Evolutionary conservation across 1,140 invertebrate species (phyloP), one percentile per base, ranked within the genome.

Genomic region (Phortica variegata): DNA sequence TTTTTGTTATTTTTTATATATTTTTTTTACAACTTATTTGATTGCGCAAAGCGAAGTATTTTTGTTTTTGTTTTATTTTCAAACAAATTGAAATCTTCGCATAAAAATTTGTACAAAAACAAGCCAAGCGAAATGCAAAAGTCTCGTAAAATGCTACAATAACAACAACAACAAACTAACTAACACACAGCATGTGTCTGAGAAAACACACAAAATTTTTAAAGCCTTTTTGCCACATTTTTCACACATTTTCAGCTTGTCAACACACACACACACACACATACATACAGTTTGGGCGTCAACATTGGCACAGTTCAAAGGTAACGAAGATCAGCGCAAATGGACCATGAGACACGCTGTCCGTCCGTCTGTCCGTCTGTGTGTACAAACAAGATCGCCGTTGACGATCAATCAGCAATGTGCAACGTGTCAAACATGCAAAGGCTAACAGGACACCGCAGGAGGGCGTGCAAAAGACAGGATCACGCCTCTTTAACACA

Each of bases 401-500:
- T 60, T 63, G 68, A 68, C 68, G 63, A 68, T 68, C 63, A 68
- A 68, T 68, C 63, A 68, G 56, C 26, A 46, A 46, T 21, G 42
- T 57, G 55, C 57, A 54, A 47, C 53, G 46, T 52, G 55, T 49
- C 40, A 41, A 45, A 32, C 13, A n/a, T 45, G 43, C 52, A 34
- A 52, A 47, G 37, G 44, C 34, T 31, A 29, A 34, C 33, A 20
- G 56, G 43, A 49, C 56, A 49, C 63, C 43, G 40, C 63, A 68
- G 63, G 63, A 68, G 63, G 63, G 65, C 65, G 63, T 63, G 63
- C 63, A 60, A 68, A 68, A 68, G 63, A 68, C 60, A 68, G 49
- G 65, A 63, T 68, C 63, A 68, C 63, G 65, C 63, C 63, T 68
- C 63, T 68, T 60, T 54, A 60, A 55, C 65, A 51, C 63, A 68